A percentile compares a stretch with the other conserved stretches of the same genome.
phyloP scores from a whole-genome alignment of 1,140 invertebrate species.

The Dryas iulia region DNA sequence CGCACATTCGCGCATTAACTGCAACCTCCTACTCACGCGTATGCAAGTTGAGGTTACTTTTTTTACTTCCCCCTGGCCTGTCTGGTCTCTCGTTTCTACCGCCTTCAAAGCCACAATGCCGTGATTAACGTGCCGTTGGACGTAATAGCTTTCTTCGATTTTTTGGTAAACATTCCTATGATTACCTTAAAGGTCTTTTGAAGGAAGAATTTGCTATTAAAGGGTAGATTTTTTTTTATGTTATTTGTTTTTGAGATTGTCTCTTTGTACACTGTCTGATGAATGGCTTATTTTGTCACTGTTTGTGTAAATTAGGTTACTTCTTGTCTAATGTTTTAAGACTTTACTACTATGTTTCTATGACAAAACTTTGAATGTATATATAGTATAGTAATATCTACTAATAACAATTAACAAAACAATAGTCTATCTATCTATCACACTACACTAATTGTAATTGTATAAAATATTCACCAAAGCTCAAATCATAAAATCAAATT shows the following conservation, averaged over 20 bases:
- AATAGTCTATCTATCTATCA: neutral
- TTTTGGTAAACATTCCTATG: slow-evolving; percentile 28
- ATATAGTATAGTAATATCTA: too few species aligned
- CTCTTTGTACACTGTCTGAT: neutral
- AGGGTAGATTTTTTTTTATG: neutral
- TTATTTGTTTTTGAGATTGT: neutral
- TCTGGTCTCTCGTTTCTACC: slow-evolving; percentile 67
- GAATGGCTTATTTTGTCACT: too few species aligned
- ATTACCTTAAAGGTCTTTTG: slow-evolving; percentile 26
- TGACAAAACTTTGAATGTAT: too few species aligned
- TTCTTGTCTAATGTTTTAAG: too few species aligned
- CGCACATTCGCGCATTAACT: slow-evolving; percentile 33
- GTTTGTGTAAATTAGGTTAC: too few species aligned
- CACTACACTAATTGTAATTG: neutral
- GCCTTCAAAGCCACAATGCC: slow-evolving; percentile 68
- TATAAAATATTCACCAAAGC: slow-evolving; percentile 11
- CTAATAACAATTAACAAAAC: neutral
- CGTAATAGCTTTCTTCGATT: slow-evolving; percentile 43
- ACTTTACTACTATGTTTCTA: too few species aligned
- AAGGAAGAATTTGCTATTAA: neutral
- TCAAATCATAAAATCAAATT: slow-evolving; percentile 32
- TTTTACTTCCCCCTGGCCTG: slow-evolving; percentile 68
- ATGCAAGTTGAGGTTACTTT: slow-evolving; percentile 67
- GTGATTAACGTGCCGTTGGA: slow-evolving; percentile 58
- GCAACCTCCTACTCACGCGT: slow-evolving; percentile 54